Evolutionary conservation across 2,797 vertebrate species (phyloP).

Genomic region (Sternotherus odoratus): DNA sequence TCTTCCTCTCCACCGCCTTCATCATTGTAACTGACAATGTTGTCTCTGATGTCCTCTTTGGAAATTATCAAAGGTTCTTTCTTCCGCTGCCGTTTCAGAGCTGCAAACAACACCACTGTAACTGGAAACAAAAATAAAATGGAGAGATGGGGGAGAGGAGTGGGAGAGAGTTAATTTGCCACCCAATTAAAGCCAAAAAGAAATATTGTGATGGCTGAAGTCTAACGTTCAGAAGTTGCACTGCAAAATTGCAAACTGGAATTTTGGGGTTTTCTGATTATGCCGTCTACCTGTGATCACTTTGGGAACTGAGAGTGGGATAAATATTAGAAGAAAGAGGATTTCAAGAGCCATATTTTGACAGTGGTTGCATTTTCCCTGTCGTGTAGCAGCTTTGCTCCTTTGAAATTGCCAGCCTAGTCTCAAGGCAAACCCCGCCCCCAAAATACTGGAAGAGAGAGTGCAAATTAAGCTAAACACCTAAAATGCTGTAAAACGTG

Average conservation of each 20-base stretch:
- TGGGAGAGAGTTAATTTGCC: constrained; percentile 60
- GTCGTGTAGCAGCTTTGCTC: background rate
- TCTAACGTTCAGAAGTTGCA: constrained; percentile 20
- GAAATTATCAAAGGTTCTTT: constrained; percentile 96
- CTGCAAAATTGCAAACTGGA: constrained; percentile 32
- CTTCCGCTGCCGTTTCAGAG: constrained; percentile 91
- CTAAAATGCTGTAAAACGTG: constrained; percentile 20
- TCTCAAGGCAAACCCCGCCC: constrained; percentile 30
- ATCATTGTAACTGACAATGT: constrained; percentile 96
- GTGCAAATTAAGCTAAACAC: constrained; percentile 41
- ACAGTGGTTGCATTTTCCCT: background rate
- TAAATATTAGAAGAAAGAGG: constrained; percentile 28
- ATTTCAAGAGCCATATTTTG: constrained; percentile 14
- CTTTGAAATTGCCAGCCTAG: constrained; percentile 47
- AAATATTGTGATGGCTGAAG: background rate
- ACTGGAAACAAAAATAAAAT: constrained; percentile 81
- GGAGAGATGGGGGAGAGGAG: background rate
- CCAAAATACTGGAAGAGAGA: background rate
- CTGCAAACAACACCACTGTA: constrained; percentile 93
- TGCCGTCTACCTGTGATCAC: constrained; percentile 4
- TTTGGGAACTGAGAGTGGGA: background rate
- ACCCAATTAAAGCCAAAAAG: constrained; percentile 39
- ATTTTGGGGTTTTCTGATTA: background rate
- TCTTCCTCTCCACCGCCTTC: constrained; percentile 96
- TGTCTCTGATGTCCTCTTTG: constrained; percentile 95